These are phyloP conservation scores for Poecilia gillii DNA, from an alignment of 2,797 vertebrate species.

Conservation along the genomic window DNA sequence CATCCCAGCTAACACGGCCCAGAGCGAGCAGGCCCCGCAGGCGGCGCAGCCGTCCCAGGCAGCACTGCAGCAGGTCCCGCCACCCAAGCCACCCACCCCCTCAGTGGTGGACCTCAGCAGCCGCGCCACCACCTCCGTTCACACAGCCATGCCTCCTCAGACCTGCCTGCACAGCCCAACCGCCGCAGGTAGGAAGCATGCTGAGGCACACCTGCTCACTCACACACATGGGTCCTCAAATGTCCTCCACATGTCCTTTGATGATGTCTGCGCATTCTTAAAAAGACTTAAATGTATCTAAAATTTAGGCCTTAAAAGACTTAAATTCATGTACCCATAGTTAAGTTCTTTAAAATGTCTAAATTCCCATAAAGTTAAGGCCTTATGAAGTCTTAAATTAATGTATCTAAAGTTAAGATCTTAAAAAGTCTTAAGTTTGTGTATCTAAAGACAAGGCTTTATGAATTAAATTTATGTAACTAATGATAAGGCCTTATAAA, in stretches of 20 bases:
- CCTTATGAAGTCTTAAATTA: no score
- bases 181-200: constrained; percentile 85
- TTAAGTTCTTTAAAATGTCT: no score
- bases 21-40: constrained; percentile 84
- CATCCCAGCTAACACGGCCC: constrained; percentile 90
- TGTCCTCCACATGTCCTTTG: background rate
- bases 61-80: constrained; percentile 77
- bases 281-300: no score
- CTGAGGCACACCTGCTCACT: constrained; percentile 5
- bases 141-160: constrained; percentile 84
- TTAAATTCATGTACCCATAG: no score
- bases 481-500: no score
- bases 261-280: no score
- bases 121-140: constrained; percentile 87
- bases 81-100: constrained; percentile 66
- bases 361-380: no score
- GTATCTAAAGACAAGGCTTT: no score
- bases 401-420: no score
- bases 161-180: constrained; percentile 88
- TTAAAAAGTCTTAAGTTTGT: no score
- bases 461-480: no score
- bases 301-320: no score
- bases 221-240: constrained; percentile 1
- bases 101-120: constrained; percentile 94
- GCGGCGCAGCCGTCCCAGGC: constrained; percentile 49